Evolutionary conservation across 2,888 invertebrate species (phyloP), one percentile per base, ranked within the genome.

Genomic region (Acleris cristana): DNA sequence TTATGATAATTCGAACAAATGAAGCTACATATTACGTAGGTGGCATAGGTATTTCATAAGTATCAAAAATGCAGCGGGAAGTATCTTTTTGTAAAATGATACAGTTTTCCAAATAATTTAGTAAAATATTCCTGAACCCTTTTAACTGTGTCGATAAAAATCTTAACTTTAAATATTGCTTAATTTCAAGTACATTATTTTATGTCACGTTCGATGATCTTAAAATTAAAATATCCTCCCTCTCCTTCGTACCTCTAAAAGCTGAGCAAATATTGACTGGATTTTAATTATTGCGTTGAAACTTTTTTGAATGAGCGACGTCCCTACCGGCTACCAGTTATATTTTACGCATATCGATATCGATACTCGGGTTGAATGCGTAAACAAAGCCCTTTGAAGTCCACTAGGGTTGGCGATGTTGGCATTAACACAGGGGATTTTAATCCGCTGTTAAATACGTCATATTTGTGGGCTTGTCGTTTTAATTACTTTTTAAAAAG

Each of bases 361-460:
- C 73, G 70, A 69, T 74, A 76, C 76, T 73, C 66, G 74, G 69
- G 59, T 68, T 70, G 77, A 79, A 81, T 79, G 73, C 73, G 72
- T 72, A 75, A 79, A 83, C 81, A 83, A 81, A 79, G 78, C 78
- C 76, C 69, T 79, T 76, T 77, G 67, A 67, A 63, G 63, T 63
- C 62, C 53, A 53, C 49, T 51, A 62, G 67, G 53, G 45, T 40
- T 58, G 67, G 53, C 58, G 63, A 63, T 67, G 45, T 40, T 54
- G 67, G 53, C 58, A 67, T 67, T 63, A 54, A 63, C 58, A 52
- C 52, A 23, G 57, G 34, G 52, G 52, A 52, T 61, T 56, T 61
- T 61, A 62, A 52, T 56, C 57, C 58, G 40, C 57, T 48, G 19
- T 44, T 58, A 67, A 49, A 54, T 53, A 58, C 62, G 57, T 58